Base-by-base conservation (phyloP, 2,797 vertebrate species). In the Florisuga fusca region DNA sequence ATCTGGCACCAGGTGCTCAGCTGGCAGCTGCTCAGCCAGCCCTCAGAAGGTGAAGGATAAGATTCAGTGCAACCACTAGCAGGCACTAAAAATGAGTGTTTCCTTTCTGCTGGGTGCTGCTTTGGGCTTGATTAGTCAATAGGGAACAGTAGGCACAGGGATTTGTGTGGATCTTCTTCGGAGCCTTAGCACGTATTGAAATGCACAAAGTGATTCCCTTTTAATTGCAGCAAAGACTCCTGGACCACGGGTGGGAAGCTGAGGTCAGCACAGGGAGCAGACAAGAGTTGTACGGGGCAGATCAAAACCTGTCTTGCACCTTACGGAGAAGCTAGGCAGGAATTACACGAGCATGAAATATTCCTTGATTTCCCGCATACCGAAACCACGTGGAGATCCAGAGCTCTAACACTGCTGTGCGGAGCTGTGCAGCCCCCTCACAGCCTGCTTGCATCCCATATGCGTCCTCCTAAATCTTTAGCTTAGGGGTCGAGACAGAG, bases 81-180 rank as follows among this genome's bases (percentile, higher is more conserved):
- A 95, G 94, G 96, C 94, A 95, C 66, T 95, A 94, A 90, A 89
- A 94, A 95, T 59, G 67, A 81, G 33, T 75, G 29, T 93, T 95
- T 91, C 73, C 55, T 90, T 91, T 81, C 71, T 86, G 63, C 21
- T 79, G 25, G 88, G 68, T 58, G 22, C 63, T 91, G 80, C 77
- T 78, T 51, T 50, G 46, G n/a, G 82, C 58, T 86, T 58, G 83
- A 61, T 91, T 41, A 83, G 76, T 84, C 76, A 80, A 61, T 67
- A 67, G 68, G 57, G 89, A 93, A 67, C 36, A 4, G 53, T 38
- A 85, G 79, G 82, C 64, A 81, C 11, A 3, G 45, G 59, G 83
- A 74, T 77, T 74, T 57, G 38, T 10, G 26, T 34, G 68, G n/a
- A 29, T 69, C 87, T 78, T 75, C 38, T 20, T 63, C 54, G 86